Evolutionary conservation across 2,797 vertebrate genomes (phyloP).

Genomic region (Tapirus indicus): DNA sequence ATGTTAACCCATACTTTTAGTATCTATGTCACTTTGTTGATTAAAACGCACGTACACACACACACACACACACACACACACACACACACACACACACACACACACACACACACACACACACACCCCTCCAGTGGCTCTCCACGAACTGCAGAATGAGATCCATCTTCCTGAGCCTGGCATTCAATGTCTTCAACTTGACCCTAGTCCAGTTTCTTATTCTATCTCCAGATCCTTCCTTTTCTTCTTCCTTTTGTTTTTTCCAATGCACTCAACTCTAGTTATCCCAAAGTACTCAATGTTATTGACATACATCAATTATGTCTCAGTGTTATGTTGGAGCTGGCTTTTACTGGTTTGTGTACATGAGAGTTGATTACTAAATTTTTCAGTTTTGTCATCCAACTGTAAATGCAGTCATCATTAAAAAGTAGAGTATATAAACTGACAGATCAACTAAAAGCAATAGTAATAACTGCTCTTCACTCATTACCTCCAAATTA

Average conservation of each 20-base stretch:
- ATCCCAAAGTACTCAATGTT: no score
- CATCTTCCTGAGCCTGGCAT: not conserved
- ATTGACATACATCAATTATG: not conserved
- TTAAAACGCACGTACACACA: no score
- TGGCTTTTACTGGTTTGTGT: not conserved
- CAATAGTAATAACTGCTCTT: not conserved
- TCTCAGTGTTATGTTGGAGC: not conserved
- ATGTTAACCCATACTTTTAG: not conserved
- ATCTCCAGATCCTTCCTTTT: not conserved
- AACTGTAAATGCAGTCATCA: not conserved
- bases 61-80: not conserved
- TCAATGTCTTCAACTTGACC: not conserved
- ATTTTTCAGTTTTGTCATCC: not conserved
- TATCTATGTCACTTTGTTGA: not conserved
- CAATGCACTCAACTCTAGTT: not conserved
- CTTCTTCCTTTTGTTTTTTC: not conserved
- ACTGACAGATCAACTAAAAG: not conserved
- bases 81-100: not conserved
- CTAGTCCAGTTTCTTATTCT: not conserved
- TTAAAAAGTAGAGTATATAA: not conserved
- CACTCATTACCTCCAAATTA: not conserved
- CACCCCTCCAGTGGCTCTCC: not conserved
- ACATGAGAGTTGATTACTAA: not conserved
- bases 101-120: not conserved
- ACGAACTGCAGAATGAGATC: not conserved